Conservation (phyloP, 2,113 vertebrate species). For the Chauna torquata region DNA sequence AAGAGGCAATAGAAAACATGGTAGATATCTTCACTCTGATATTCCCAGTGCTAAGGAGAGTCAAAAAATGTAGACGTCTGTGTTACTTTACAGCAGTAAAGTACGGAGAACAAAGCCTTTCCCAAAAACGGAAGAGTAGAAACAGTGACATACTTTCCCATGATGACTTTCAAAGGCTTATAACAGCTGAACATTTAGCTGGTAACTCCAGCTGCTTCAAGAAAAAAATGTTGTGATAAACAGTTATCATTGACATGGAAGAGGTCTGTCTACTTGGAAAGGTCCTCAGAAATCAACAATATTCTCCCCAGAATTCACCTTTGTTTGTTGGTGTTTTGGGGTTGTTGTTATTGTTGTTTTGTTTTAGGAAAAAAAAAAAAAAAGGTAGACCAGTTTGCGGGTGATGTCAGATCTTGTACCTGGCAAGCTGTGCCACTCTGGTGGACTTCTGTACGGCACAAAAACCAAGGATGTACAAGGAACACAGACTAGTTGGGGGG, state of each 20-base stretch:
- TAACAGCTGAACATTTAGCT: not conserved
- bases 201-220: not conserved
- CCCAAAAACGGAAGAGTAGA: not conserved
- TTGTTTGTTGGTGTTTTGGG: not conserved
- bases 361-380: not conserved
- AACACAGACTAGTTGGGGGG: not conserved
- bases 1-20: not conserved
- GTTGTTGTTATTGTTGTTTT: not conserved
- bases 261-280: not conserved
- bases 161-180: not conserved
- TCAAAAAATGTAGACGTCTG: not conserved
- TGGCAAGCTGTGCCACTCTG: not conserved
- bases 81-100: not conserved
- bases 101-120: not conserved
- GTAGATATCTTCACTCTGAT: not conserved
- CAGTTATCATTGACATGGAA: not conserved
- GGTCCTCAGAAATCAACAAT: not conserved
- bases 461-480: not conserved
- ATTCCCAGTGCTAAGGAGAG: not conserved
- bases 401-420: not conserved
- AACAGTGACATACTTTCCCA: not conserved
- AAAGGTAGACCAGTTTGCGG: not conserved
- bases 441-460: not conserved
- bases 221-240: not conserved
- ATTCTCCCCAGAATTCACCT: not conserved